These are phyloP conservation scores for Pseudomyrmex concolor DNA, from an alignment of 1,140 invertebrate species.

Conservation along the genomic window DNA sequence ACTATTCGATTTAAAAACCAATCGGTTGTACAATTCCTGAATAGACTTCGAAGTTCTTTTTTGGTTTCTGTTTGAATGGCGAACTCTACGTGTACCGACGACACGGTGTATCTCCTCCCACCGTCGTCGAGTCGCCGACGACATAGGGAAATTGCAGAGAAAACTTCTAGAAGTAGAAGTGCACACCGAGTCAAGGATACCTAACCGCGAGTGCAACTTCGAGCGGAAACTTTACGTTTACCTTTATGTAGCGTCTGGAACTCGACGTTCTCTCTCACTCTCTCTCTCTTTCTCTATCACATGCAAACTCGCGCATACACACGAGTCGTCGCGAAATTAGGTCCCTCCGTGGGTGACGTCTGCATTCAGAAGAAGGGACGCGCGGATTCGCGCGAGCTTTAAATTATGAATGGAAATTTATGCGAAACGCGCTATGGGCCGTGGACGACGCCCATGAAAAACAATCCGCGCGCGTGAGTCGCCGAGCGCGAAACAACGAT, in stretches of 20 bases:
- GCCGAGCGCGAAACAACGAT: conserved; percentile 22
- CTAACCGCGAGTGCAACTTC: conserved; percentile 38
- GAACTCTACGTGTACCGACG: not conserved
- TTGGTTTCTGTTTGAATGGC: not conserved
- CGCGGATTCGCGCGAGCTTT: conserved; percentile 28
- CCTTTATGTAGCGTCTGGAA: conserved; percentile 41
- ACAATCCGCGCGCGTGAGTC: conserved; percentile 33
- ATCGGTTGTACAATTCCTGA: too few relatives aligned
- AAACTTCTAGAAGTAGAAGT: conserved; percentile 31
- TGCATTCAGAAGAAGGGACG: conserved; percentile 7
- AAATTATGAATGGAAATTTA: conserved; percentile 53
- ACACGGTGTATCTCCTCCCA: not conserved
- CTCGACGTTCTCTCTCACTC: not conserved
- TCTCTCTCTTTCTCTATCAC: not conserved
- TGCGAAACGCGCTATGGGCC: conserved; percentile 30
- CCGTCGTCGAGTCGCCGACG: not conserved
- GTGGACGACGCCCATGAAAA: conserved; percentile 33
- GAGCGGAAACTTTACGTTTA: conserved; percentile 52
- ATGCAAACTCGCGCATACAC: not conserved
- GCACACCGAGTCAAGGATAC: conserved; percentile 55
- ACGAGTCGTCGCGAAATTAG: conserved; percentile 42
- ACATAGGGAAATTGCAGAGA: conserved; percentile 38
- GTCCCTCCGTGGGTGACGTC: conserved; percentile 29
- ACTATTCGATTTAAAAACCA: too few relatives aligned
- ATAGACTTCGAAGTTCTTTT: not conserved